These are phyloP conservation scores for Trachymyrmex septentrionalis DNA, from an alignment of 1,140 invertebrate species.

Conservation along the genomic window DNA sequence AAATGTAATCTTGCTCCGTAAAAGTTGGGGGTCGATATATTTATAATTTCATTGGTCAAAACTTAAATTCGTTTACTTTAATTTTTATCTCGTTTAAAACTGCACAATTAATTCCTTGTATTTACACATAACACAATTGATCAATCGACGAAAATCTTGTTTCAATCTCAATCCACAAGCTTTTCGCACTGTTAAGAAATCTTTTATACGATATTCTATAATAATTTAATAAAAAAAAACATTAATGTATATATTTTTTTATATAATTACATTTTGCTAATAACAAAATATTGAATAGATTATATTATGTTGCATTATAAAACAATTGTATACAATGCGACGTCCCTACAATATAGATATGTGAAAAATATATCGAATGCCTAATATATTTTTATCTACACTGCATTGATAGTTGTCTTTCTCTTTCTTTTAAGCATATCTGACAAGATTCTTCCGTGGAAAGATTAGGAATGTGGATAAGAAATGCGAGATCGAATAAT, in stretches of 20 bases:
- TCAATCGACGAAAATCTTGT: no score
- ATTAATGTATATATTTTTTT: neutral
- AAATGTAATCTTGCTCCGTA: no score
- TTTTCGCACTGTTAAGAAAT: neutral
- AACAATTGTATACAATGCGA: conserved; percentile 9
- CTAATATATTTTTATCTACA: neutral
- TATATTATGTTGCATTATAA: neutral
- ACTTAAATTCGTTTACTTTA: no score
- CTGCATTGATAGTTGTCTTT: conserved; percentile 19
- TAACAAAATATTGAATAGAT: neutral
- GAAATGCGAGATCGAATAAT: conserved; percentile 26
- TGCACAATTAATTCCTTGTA: no score
- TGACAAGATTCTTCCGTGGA: neutral
- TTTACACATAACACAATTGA: no score
- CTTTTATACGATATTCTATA: neutral
- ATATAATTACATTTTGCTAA: neutral
- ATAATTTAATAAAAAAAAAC: neutral
- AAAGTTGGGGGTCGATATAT: no score
- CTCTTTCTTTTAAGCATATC: conserved; percentile 11
- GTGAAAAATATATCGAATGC: conserved; percentile 9
- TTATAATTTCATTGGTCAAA: no score
- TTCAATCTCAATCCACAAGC: neutral
- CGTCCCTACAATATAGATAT: conserved; percentile 8
- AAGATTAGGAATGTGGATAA: conserved; percentile 53
- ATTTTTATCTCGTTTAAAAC: no score